These are phyloP conservation scores for Mystacornis crossleyi DNA, from an alignment of 2,113 vertebrate genomes.

Conservation along the genomic window DNA sequence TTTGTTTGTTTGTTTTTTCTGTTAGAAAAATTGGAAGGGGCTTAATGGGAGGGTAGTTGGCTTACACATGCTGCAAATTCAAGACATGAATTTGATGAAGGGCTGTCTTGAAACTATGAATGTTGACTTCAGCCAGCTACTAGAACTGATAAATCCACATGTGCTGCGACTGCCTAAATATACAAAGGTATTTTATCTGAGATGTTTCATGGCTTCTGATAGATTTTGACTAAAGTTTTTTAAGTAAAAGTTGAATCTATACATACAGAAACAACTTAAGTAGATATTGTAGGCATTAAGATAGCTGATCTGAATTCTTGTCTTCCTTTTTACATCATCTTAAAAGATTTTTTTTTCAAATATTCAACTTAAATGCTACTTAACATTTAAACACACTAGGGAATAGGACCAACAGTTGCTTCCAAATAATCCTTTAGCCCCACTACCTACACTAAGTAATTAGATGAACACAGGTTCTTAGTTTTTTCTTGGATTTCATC, in stretches of 20 bases:
- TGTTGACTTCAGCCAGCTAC: background rate
- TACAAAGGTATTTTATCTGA: background rate
- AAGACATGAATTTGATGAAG: background rate
- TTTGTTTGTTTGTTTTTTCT: background rate
- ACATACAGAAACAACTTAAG: background rate
- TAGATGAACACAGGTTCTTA: background rate
- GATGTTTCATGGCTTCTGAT: background rate
- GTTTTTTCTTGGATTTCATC: background rate
- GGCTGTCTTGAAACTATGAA: background rate
- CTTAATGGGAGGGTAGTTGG: background rate
- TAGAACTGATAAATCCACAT: background rate
- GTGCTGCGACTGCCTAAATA: background rate
- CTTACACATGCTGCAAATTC: background rate
- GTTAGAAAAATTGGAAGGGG: background rate
- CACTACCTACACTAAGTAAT: background rate
- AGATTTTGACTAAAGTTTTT: background rate
- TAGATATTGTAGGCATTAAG: background rate
- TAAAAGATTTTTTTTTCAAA: background rate
- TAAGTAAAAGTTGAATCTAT: background rate
- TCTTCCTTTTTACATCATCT: background rate
- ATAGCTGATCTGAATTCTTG: background rate
- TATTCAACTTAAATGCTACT: background rate
- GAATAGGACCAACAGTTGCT: background rate
- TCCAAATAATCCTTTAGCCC: background rate
- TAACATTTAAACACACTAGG: background rate